phyloP scores from a whole-genome alignment of 2,797 vertebrate species.

The Mormyrus proboscirostris region DNA sequence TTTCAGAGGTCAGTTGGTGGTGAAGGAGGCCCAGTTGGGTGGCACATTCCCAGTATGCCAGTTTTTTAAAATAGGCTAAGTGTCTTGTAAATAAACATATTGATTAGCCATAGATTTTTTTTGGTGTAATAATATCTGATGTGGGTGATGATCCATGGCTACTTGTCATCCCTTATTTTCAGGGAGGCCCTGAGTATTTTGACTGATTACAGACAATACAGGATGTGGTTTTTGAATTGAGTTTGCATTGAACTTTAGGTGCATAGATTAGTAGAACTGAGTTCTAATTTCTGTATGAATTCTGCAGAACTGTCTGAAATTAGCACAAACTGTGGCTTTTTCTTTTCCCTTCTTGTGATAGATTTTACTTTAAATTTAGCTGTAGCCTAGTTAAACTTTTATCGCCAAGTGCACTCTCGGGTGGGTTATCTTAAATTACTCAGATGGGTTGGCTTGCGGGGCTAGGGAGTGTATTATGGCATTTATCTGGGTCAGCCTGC shows the following conservation, averaged over 20 bases:
- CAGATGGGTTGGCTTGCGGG: background rate
- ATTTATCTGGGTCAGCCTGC: background rate
- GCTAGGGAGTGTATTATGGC: background rate
- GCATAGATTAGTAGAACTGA: background rate
- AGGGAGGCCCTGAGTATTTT: background rate
- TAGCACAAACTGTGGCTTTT: background rate
- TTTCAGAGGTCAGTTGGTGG: background rate
- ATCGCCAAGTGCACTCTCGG: background rate
- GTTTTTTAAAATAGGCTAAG: background rate
- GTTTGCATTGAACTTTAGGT: background rate
- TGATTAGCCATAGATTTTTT: background rate
- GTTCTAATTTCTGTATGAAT: background rate
- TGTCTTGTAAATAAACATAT: background rate
- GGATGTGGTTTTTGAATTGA: background rate
- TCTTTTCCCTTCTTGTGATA: background rate
- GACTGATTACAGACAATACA: background rate
- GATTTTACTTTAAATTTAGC: constrained; percentile 6
- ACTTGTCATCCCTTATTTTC: background rate
- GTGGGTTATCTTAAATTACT: constrained; percentile 1
- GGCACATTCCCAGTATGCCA: background rate
- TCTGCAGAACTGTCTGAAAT: background rate
- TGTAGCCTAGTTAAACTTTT: constrained; percentile 7
- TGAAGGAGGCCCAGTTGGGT: background rate
- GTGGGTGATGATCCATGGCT: background rate
- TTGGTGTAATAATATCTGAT: background rate